Conservation (phyloP, 2,888 invertebrate species). For the Amphipyra berbera region DNA sequence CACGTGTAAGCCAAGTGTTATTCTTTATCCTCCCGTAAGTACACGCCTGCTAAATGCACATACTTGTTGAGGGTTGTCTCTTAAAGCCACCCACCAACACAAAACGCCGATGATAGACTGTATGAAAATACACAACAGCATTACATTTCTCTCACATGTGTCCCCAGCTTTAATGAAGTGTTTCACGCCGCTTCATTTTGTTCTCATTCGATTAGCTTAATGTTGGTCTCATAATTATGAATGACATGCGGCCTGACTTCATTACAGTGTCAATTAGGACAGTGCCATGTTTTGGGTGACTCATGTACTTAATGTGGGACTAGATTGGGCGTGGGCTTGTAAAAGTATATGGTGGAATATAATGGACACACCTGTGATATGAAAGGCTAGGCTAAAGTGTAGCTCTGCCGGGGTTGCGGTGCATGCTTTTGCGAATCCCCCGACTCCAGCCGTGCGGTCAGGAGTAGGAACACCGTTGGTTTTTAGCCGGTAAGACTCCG, state of each 20-base stretch:
- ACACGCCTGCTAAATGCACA: too few species aligned
- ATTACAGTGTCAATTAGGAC: constrained; percentile 38
- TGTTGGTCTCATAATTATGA: constrained; percentile 42
- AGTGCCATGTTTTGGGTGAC: constrained; percentile 28
- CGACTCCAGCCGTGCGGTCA: too few species aligned
- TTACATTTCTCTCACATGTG: constrained; percentile 11
- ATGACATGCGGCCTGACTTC: constrained; percentile 37
- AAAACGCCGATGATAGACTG: too few species aligned
- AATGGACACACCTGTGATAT: constrained; percentile 8
- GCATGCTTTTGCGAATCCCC: too few species aligned
- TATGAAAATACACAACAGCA: too few species aligned
- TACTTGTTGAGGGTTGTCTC: too few species aligned
- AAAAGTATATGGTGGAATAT: constrained; percentile 27
- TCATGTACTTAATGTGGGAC: constrained; percentile 18
- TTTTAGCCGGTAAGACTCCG: too few species aligned
- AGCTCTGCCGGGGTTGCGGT: too few species aligned
- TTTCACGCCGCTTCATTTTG: constrained; percentile 49
- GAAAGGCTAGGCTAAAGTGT: background rate
- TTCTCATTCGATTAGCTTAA: constrained; percentile 59
- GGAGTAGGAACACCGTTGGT: too few species aligned
- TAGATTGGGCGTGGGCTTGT: constrained; percentile 33
- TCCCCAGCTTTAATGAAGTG: constrained; percentile 42
- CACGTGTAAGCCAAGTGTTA: too few species aligned
- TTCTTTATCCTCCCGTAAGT: too few species aligned
- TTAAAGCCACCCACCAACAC: too few species aligned